These are phyloP conservation scores for Hippocampus barbouri DNA, from an alignment of 2,113 vertebrate species.

Conservation along the genomic window DNA sequence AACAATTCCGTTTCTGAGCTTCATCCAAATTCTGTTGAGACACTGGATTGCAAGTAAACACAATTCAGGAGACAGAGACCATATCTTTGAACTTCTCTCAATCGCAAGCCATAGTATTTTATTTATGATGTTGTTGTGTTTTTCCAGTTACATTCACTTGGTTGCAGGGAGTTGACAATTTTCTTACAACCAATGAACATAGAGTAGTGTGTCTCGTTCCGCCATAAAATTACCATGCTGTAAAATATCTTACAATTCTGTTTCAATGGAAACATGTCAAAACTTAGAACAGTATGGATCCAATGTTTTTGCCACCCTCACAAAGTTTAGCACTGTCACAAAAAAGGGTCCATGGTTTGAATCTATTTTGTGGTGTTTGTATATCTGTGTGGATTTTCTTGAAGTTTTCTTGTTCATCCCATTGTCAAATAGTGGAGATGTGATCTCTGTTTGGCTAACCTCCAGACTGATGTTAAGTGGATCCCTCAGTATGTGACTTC, in stretches of 20 bases:
- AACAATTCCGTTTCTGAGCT: not conserved
- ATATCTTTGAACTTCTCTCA: not conserved
- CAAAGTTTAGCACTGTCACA: not conserved
- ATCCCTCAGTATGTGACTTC: not conserved
- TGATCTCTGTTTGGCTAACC: not conserved
- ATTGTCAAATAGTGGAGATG: not conserved
- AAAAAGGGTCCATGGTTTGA: not conserved
- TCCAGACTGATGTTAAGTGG: not conserved
- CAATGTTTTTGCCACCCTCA: too few species aligned
- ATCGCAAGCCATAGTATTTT: not conserved
- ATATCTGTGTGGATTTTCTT: not conserved
- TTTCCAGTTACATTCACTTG: not conserved
- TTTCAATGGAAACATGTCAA: not conserved
- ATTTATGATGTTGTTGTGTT: not conserved
- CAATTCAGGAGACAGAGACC: not conserved
- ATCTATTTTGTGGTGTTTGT: not conserved
- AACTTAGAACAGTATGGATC: not conserved
- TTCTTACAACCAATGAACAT: not conserved
- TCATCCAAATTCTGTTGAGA: slow-evolving; percentile 4
- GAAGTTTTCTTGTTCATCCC: not conserved
- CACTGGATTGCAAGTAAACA: not conserved
- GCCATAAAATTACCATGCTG: not conserved
- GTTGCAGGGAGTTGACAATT: not conserved
- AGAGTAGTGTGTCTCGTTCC: not conserved
- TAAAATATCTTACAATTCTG: not conserved